Percentiles rank a stretch among this genome's conserved stretches.
Evolutionary conservation across 2,797 vertebrate genomes (phyloP).

Genomic region (Aplochiton taeniatus): DNA sequence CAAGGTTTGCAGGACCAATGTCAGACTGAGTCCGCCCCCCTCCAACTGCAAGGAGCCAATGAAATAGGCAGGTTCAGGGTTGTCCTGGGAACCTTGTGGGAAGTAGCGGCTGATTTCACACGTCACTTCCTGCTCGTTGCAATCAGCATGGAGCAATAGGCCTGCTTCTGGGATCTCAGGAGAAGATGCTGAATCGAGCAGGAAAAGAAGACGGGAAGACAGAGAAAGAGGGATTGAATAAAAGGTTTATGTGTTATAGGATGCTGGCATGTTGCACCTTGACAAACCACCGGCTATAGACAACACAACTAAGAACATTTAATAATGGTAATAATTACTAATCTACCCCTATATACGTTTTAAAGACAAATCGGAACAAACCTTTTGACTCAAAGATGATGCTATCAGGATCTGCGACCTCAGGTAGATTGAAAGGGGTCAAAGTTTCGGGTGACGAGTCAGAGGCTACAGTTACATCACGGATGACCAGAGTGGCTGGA

Average conservation of each 20-base stretch:
- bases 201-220: constrained; percentile 6
- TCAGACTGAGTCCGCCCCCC: constrained; percentile 66
- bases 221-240: background rate
- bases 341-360: no score
- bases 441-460: constrained; percentile 70
- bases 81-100: constrained; percentile 50
- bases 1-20: constrained; percentile 74
- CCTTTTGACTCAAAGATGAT: constrained; percentile 73
- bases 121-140: constrained; percentile 76
- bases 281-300: background rate
- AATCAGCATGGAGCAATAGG: constrained; percentile 80
- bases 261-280: background rate
- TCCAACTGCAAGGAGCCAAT: constrained; percentile 75
- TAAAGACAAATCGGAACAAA: constrained; percentile 31
- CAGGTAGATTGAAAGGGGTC: constrained; percentile 73
- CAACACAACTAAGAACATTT: no score
- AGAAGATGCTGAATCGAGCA: constrained; percentile 68
- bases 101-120: constrained; percentile 79
- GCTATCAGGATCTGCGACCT: constrained; percentile 65
- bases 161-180: constrained; percentile 73
- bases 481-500: constrained; percentile 76
- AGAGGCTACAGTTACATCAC: constrained; percentile 61
- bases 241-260: background rate
- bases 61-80: constrained; percentile 58
- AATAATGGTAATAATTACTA: background rate